phyloP scores from a whole-genome alignment of 1,140 invertebrate species.

The Eurosta solidaginis region DNA sequence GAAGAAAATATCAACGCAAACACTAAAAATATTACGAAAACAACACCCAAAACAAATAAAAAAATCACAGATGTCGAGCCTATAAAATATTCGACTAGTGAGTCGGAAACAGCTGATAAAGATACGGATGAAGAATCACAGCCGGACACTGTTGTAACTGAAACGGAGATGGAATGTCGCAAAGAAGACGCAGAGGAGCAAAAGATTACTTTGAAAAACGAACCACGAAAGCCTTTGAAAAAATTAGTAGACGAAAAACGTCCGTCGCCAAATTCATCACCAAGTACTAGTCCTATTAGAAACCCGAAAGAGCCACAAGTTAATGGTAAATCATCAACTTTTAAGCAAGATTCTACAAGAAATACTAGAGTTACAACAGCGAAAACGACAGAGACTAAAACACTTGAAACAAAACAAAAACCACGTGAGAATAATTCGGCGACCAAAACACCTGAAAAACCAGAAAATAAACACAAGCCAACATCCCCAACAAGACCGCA shows the following conservation, averaged over 20 bases:
- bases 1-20: constrained; percentile 4
- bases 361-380: neutral
- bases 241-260: neutral
- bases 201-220: neutral
- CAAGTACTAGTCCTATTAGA: neutral
- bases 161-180: neutral
- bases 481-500: neutral
- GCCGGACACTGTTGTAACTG: neutral
- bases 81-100: neutral
- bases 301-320: neutral
- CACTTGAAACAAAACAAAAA: neutral
- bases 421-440: neutral
- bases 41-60: neutral
- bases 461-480: constrained; percentile 32
- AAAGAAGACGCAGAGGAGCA: neutral
- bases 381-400: neutral
- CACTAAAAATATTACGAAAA: no score
- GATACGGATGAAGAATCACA: constrained; percentile 9
- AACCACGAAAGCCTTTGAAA: neutral
- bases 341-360: neutral
- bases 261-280: neutral
- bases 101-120: neutral
- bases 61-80: neutral
- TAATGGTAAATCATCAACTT: neutral
- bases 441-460: constrained; percentile 34